Evolutionary conservation across 2,113 vertebrate genomes (phyloP).

Genomic region (Copsychus sechellarum): DNA sequence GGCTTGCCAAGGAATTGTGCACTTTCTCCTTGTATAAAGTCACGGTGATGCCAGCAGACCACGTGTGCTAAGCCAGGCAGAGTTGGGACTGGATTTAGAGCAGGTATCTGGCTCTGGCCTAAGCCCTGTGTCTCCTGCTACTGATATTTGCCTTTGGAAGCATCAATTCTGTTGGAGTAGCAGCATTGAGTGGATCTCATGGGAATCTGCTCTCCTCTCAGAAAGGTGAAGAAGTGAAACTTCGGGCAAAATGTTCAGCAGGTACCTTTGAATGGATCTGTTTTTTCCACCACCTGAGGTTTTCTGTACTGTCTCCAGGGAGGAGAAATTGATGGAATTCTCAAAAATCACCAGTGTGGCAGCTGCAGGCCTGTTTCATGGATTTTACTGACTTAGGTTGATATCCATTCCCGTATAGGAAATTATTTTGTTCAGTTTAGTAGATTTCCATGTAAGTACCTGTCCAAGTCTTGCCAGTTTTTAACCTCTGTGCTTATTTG

Average conservation of each 20-base stretch:
- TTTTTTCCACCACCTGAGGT: not conserved
- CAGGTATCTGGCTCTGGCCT: not conserved
- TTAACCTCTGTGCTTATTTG: not conserved
- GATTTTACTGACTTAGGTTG: not conserved
- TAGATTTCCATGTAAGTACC: not conserved
- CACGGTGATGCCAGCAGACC: not conserved
- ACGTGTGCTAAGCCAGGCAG: not conserved
- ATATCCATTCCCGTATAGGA: fast-evolving
- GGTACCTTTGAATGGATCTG: not conserved
- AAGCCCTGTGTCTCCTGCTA: not conserved
- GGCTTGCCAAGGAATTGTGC: not conserved
- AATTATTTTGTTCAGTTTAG: not conserved
- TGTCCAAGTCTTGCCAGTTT: not conserved
- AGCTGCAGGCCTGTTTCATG: not conserved
- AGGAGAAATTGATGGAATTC: not conserved
- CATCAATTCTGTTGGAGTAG: not conserved
- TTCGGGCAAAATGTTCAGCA: not conserved
- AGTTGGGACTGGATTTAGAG: not conserved
- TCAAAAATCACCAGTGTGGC: not conserved
- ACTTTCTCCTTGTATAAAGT: not conserved
- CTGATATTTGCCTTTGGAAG: not conserved
- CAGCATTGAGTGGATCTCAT: not conserved
- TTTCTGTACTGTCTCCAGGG: not conserved
- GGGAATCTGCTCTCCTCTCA: not conserved
- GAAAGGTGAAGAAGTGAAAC: not conserved